phyloP scores from a whole-genome alignment of 1,140 invertebrate genomes.

The Parasteatoda tepidariorum region DNA sequence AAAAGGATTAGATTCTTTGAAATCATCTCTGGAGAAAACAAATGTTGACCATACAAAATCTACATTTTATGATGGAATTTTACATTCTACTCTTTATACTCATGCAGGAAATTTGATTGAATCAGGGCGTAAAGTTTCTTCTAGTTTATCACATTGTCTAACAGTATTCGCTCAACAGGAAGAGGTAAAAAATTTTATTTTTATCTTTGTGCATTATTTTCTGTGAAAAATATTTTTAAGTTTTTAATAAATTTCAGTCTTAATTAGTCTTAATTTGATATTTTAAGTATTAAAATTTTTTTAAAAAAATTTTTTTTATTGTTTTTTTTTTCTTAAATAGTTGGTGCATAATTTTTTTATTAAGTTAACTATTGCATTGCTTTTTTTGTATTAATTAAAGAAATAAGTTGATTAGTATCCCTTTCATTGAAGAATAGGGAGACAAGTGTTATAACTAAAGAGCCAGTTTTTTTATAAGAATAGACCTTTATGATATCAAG shows the following conservation, averaged over 20 bases:
- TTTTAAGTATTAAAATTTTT: neutral
- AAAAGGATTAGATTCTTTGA: conserved; percentile 69
- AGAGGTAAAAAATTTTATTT: conserved; percentile 67
- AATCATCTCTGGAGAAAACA: neutral
- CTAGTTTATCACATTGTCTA: conserved; percentile 69
- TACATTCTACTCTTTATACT: neutral
- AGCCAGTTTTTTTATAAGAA: too few relatives aligned
- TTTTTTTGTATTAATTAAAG: too few relatives aligned
- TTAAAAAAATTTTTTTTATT: conserved; percentile 23
- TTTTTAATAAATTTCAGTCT: neutral
- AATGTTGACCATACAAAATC: neutral
- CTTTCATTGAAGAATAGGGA: too few relatives aligned
- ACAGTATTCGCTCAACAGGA: conserved; percentile 72
- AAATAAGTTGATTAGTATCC: too few relatives aligned
- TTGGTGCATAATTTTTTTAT: too few relatives aligned
- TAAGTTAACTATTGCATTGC: too few relatives aligned
- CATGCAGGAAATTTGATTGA: conserved; percentile 17
- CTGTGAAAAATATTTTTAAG: neutral
- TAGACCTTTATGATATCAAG: too few relatives aligned
- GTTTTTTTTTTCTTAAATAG: too few relatives aligned
- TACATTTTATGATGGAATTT: neutral
- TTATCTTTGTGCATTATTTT: neutral
- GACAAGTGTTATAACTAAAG: too few relatives aligned
- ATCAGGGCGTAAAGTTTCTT: conserved; percentile 39
- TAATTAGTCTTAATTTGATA: neutral